Evolutionary conservation across 30 jellyfish, hydroid and myxozoan genomes (phyloP).

Genomic region (Calvadosia cruxmelitensis): DNA sequence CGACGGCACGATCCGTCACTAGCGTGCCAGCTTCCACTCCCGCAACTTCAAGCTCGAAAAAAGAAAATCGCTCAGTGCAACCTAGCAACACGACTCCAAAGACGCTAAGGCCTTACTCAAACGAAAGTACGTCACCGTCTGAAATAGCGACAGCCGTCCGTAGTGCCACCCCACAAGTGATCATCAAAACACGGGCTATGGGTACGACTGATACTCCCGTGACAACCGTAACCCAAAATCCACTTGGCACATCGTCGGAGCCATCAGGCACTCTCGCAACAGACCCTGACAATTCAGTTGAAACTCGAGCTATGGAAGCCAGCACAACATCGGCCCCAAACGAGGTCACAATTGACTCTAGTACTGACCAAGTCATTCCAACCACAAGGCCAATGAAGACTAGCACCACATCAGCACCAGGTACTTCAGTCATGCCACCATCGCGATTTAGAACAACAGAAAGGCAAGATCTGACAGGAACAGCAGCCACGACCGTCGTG

Average conservation of each 20-base stretch:
- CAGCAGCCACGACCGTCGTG: neutral
- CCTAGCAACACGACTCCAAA: neutral
- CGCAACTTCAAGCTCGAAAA: constrained; percentile 12
- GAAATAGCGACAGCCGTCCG: constrained; percentile 1
- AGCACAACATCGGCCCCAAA: neutral
- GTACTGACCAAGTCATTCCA: neutral
- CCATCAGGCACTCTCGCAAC: constrained; percentile 4
- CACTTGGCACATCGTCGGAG: too few species aligned
- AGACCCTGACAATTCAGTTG: constrained; percentile 4
- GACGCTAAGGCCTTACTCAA: neutral
- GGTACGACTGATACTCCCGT: constrained; percentile 5
- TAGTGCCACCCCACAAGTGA: constrained; percentile 3
- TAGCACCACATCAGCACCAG: neutral
- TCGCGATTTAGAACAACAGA: neutral
- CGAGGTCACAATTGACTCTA: neutral
- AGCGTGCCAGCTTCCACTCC: too few species aligned
- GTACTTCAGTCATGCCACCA: neutral
- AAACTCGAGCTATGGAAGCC: neutral
- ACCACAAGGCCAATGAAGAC: neutral
- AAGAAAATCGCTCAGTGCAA: neutral
- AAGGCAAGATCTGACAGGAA: neutral
- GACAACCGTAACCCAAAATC: neutral
- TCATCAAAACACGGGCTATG: neutral
- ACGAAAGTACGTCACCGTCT: neutral
- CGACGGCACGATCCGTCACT: too few species aligned